These are phyloP conservation scores for Notocelia uddmanniana DNA, from an alignment of 2,888 invertebrate species.

Conservation along the genomic window DNA sequence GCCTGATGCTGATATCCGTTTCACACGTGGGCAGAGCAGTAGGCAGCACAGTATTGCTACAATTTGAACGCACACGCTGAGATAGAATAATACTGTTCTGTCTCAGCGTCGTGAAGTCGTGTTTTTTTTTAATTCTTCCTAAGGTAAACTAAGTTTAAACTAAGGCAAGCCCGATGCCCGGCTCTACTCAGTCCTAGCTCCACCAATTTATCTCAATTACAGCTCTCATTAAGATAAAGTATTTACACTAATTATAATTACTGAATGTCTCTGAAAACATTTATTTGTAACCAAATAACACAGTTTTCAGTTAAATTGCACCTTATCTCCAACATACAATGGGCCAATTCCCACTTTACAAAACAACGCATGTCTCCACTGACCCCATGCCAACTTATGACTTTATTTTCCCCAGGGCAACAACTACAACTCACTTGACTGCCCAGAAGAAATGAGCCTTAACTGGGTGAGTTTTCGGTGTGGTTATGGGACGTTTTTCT, in stretches of 20 bases:
- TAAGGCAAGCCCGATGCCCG: too few species aligned
- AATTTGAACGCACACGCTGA: too few species aligned
- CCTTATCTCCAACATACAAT: slow-evolving; percentile 19
- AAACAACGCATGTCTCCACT: slow-evolving; percentile 4
- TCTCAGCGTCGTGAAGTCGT: too few species aligned
- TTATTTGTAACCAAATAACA: slow-evolving; percentile 1
- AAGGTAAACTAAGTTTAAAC: too few species aligned
- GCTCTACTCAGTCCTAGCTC: background rate
- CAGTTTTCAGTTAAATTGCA: slow-evolving; percentile 21
- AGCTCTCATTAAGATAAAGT: background rate
- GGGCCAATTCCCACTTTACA: slow-evolving; percentile 33
- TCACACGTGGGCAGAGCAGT: too few species aligned
- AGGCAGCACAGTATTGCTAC: too few species aligned
- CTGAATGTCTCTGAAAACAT: background rate
- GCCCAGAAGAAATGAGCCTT: background rate
- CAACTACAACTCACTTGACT: background rate
- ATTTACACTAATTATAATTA: background rate
- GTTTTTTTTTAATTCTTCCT: too few species aligned
- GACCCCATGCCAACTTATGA: slow-evolving; percentile 7
- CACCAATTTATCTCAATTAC: background rate
- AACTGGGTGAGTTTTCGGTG: background rate
- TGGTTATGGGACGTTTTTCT: slow-evolving; percentile 21
- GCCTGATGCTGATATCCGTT: too few species aligned
- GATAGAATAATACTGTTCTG: too few species aligned
- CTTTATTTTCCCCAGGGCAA: slow-evolving; percentile 22